Percentiles rank a stretch among this genome's conserved stretches.
These are phyloP conservation scores for Callipepla californica DNA, from an alignment of 2,113 vertebrate genomes.

Conservation along the genomic window DNA sequence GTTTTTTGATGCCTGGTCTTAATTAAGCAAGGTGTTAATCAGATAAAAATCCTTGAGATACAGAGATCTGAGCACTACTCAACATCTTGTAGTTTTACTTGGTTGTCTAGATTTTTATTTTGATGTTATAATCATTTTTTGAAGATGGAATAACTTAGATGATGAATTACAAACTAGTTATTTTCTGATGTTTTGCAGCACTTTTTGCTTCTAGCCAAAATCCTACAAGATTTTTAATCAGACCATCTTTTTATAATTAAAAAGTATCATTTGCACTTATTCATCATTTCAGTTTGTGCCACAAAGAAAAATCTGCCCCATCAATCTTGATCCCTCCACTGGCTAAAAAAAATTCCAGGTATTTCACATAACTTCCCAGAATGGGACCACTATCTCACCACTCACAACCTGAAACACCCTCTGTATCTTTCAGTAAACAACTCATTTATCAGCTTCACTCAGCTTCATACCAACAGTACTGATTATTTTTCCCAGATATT, in stretches of 20 bases:
- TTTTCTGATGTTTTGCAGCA: neutral
- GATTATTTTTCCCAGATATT: neutral
- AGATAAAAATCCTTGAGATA: neutral
- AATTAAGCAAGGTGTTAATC: neutral
- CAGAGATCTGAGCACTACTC: neutral
- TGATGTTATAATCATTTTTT: neutral
- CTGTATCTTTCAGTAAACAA: neutral
- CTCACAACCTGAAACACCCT: neutral
- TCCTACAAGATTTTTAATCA: neutral
- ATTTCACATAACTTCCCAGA: neutral
- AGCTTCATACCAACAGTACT: neutral
- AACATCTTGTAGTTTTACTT: neutral
- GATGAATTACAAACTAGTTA: neutral
- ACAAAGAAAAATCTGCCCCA: conserved; percentile 34
- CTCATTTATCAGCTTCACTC: neutral
- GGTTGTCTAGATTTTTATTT: neutral
- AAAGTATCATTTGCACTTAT: conserved; percentile 15
- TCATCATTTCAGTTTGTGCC: neutral
- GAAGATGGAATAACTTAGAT: neutral
- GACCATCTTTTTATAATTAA: conserved; percentile 7
- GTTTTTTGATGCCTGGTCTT: neutral
- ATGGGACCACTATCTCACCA: neutral
- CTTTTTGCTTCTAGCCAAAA: neutral
- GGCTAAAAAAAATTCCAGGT: neutral
- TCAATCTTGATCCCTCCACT: neutral